Percentiles rank a stretch among this genome's conserved stretches.
These are phyloP conservation scores for Physocephala rufipes DNA, from an alignment of 2,888 invertebrate genomes.

Conservation along the genomic window DNA sequence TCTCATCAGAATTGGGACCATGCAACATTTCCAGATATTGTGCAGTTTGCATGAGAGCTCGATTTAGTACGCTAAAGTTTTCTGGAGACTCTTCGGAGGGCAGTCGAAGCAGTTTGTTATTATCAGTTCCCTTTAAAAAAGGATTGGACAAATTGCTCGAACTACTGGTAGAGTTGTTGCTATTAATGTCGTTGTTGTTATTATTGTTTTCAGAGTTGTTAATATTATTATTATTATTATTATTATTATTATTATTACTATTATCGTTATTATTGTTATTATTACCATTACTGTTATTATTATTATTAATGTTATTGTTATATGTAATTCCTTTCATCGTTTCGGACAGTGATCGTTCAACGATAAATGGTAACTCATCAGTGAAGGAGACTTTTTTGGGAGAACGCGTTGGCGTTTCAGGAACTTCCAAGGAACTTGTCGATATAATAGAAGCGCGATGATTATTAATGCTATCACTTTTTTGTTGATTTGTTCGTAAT, in stretches of 20 bases:
- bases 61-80: constrained; percentile 51
- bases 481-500: constrained; percentile 34
- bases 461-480: constrained; percentile 36
- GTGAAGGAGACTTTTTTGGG: constrained; percentile 66
- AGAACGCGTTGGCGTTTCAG: constrained; percentile 59
- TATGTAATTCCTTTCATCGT: background rate
- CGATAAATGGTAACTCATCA: constrained; percentile 57
- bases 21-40: constrained; percentile 63
- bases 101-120: background rate
- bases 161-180: constrained; percentile 16
- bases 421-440: constrained; percentile 59
- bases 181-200: constrained; percentile 16
- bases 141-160: constrained; percentile 13
- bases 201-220: constrained; percentile 25
- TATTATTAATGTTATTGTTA: constrained; percentile 25
- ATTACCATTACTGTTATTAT: constrained; percentile 1
- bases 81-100: constrained; percentile 25
- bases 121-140: too few relatives aligned
- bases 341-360: constrained; percentile 21
- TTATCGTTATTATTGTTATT: constrained; percentile 26
- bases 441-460: constrained; percentile 63
- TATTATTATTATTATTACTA: background rate
- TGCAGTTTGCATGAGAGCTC: constrained; percentile 58
- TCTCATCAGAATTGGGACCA: constrained; percentile 47
- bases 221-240: background rate